Base-by-base conservation (phyloP, 2,797 vertebrate genomes). In the Spea hammondii region DNA sequence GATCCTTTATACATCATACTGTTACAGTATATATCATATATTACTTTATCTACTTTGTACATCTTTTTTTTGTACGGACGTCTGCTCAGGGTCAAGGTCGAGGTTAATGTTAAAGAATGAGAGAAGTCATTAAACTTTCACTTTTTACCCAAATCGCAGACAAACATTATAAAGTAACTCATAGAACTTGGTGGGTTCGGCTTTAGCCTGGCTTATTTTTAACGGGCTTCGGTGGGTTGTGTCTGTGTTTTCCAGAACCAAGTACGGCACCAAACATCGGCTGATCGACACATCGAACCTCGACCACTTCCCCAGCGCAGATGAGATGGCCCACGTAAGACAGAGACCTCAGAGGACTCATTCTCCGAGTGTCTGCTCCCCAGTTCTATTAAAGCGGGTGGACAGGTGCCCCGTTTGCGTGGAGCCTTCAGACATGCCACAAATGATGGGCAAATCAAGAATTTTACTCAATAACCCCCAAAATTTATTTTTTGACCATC, bases 291-390 rank as follows among this genome's bases (percentile, higher is more conserved):
- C 91, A 80, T 94, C 93, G 45, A 92, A 95, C 83, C 93, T 96
- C 84, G 90, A 89, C 59, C 92, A 90, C 75, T 90, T 96, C 83
- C 96, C 96, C 9, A 94, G 92, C 77, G 91, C 94, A 71, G 92
- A 94, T 49, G 94, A 97, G 83, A 91, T 97, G 88, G 93, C 95
- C 73, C 96, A 96, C 94, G 96, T 97, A 85, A 68, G 14, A 8
- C 8, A 17, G 44, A 2, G 8, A 3, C 62, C 50, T 32, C 32
- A 32, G 32, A 32, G 32, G 32, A 1, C 32, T 65, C 14, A 3
- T 6, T 14, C 13, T 6, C 13, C 4, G 8, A 5, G 1, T 44
- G 11, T 11, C 65, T 4, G 46, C 45, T 11, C 46, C 45, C 6
- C 65, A 6, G 47, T 65, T 55, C 12, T 55, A 55, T 55, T 55